Evolutionary conservation across 2,113 vertebrate genomes (phyloP).

Genomic region (Rhineura floridana): DNA sequence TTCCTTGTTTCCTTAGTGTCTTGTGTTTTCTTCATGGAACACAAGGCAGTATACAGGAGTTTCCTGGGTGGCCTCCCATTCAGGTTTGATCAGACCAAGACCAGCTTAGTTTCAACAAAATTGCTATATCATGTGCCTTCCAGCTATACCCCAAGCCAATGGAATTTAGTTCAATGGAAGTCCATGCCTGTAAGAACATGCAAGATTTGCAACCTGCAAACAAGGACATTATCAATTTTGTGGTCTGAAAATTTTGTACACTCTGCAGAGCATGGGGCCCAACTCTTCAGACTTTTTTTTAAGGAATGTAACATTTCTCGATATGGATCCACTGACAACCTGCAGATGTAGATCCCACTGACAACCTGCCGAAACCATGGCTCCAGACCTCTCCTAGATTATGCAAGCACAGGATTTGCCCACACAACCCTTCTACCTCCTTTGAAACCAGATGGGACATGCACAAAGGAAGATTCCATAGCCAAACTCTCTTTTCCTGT

Average conservation of each 20-base stretch:
- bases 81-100: neutral
- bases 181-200: neutral
- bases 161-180: neutral
- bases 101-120: neutral
- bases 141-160: neutral
- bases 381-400: neutral
- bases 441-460: neutral
- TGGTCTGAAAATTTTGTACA: neutral
- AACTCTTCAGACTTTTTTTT: neutral
- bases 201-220: neutral
- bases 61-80: neutral
- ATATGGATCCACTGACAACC: neutral
- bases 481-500: neutral
- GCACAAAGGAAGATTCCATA: neutral
- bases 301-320: neutral
- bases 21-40: neutral
- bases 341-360: neutral
- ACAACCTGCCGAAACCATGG: neutral
- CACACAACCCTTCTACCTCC: neutral
- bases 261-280: neutral
- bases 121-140: neutral
- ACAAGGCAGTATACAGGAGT: neutral
- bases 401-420: neutral
- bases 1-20: neutral
- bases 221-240: neutral